Conservation (phyloP, 2,888 invertebrate species). For the Macropis europaea region DNA sequence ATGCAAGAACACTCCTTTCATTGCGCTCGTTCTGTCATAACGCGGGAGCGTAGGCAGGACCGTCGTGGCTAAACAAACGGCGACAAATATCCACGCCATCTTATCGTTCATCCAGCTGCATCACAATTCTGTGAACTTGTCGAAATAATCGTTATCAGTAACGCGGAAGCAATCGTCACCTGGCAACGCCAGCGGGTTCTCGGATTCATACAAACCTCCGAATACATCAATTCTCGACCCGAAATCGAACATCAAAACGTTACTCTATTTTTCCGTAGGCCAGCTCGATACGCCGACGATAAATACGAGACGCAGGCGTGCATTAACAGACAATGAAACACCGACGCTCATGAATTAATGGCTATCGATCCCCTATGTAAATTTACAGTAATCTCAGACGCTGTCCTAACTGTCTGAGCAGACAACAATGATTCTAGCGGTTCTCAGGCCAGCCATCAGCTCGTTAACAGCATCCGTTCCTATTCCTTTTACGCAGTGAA, state of each 20-base stretch:
- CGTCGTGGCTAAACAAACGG: constrained; percentile 26
- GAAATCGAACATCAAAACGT: no score
- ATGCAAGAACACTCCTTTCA: constrained; percentile 37
- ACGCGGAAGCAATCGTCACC: no score
- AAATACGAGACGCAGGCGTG: constrained; percentile 21
- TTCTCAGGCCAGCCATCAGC: neutral
- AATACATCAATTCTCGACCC: no score
- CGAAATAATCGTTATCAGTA: no score
- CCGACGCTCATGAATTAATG: constrained; percentile 38
- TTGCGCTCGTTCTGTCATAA: constrained; percentile 29
- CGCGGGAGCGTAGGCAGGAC: neutral
- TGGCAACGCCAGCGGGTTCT: no score
- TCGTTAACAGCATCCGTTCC: neutral
- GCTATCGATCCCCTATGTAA: constrained; percentile 48
- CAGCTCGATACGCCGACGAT: neutral
- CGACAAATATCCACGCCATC: constrained; percentile 23
- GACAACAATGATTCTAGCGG: no score
- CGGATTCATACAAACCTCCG: no score
- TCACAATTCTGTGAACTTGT: constrained; percentile 5
- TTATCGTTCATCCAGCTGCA: neutral
- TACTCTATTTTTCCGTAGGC: no score
- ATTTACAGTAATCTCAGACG: constrained; percentile 36
- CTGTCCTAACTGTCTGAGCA: no score
- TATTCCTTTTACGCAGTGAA: constrained; percentile 1
- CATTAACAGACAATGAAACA: constrained; percentile 36